Conservation (phyloP, 2,888 invertebrate species). For the Tetranychus truncatus region DNA sequence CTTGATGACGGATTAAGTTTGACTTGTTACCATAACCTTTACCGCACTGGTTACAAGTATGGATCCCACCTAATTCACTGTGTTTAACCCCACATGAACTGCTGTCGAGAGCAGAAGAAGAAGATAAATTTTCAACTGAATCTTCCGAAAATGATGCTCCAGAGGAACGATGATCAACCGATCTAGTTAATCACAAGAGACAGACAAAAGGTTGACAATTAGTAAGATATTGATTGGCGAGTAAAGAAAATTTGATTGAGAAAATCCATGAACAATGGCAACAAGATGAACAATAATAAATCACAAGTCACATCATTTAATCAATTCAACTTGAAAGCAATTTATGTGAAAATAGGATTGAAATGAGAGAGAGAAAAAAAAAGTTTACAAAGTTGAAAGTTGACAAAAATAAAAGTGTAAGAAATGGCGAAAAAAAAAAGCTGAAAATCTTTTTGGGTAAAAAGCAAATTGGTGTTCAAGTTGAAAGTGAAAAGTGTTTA, state of each 20-base stretch:
- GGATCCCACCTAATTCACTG: conserved; percentile 29
- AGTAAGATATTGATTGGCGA: neutral
- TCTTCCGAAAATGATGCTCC: neutral
- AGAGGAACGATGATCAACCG: conserved; percentile 5
- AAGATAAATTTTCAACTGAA: neutral
- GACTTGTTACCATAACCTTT: conserved; percentile 63
- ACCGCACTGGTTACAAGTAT: conserved; percentile 64
- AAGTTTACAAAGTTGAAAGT: too few species aligned
- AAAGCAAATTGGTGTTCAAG: too few species aligned
- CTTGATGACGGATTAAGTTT: conserved; percentile 60
- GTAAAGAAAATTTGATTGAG: neutral
- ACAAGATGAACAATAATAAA: too few species aligned
- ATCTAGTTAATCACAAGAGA: neutral
- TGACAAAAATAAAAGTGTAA: too few species aligned
- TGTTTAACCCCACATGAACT: neutral
- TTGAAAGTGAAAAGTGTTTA: neutral
- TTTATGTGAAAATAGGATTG: too few species aligned
- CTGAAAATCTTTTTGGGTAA: too few species aligned
- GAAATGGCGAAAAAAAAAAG: too few species aligned
- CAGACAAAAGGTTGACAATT: neutral
- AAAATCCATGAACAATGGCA: neutral
- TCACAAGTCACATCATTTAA: too few species aligned
- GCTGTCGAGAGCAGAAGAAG: neutral
- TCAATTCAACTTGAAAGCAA: too few species aligned
- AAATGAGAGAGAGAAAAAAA: too few species aligned